phyloP scores from a whole-genome alignment of 2,888 invertebrate genomes.

The Catocala sponsa region DNA sequence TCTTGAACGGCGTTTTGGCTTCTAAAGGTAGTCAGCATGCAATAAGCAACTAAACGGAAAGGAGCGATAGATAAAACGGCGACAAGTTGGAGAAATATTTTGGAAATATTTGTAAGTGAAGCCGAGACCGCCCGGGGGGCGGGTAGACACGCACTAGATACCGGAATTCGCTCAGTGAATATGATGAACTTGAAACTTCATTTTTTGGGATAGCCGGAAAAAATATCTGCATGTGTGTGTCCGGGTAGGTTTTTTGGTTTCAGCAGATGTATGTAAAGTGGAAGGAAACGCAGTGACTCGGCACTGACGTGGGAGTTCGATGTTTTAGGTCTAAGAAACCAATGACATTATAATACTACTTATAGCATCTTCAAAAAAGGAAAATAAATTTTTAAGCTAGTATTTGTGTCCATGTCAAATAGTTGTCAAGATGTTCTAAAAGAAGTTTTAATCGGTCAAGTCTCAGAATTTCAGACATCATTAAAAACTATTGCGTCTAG shows the following conservation, averaged over 20 bases:
- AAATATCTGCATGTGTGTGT: conserved; percentile 12
- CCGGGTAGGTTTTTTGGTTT: neutral
- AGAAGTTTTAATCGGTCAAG: no score
- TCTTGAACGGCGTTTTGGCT: conserved; percentile 19
- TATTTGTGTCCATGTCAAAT: no score
- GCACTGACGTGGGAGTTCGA: no score
- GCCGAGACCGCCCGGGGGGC: conserved; percentile 72
- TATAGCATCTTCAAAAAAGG: no score
- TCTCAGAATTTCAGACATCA: no score
- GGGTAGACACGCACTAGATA: conserved; percentile 53
- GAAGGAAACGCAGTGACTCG: no score
- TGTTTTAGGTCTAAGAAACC: no score
- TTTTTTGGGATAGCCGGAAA: conserved; percentile 37
- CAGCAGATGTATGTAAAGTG: neutral
- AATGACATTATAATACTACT: no score
- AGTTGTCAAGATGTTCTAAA: no score
- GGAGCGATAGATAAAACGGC: conserved; percentile 86
- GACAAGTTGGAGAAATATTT: conserved; percentile 87
- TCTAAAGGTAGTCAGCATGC: conserved; percentile 55
- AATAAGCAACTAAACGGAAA: conserved; percentile 84
- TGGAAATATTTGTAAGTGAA: conserved; percentile 86
- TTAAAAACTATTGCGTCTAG: no score
- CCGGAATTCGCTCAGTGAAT: conserved; percentile 56
- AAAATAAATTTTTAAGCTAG: no score
- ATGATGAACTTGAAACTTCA: conserved; percentile 56